Base-by-base conservation (phyloP, 2,113 vertebrate species). In the Ia io region DNA sequence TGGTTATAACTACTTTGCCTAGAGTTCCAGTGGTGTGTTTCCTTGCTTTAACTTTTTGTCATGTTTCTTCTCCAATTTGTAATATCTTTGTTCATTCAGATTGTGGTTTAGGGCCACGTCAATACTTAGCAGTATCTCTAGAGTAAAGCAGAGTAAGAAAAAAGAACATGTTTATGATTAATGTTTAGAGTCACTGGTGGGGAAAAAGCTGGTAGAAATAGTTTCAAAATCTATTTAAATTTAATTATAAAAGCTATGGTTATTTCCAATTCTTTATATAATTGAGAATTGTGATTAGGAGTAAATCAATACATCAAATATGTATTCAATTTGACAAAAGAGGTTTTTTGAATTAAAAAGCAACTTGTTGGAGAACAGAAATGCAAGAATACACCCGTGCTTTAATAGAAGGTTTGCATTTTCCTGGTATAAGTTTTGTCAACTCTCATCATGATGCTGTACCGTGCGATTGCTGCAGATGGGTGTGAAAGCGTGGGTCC, bases 401-500 rank as follows among this genome's bases (percentile, higher is more conserved):
- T 78, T 85, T n/a, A 28, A 5, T 1, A 2, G 22, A 32, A 40
- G 4, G 28, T 23, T 51, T 82, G 47, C 18, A 35, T 84, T 59
- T 25, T 35, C 53, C 44, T 5, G 1, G 18, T 9, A 2, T 25
- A 40, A 25, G 25, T 28, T 49, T 17, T 30, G 5, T 16, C 1
- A 12, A 82, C 9, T 47, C 6, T 2, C 1, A 28, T 47, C 13
- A 28, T 0, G 1, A 42, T 95, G 77, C 8, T 18, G 0, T 99
- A 99, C 99, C 98, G 99, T 99, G 95, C 99, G 98, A 94, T 99
- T 99, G 98, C 99, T 99, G 98, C 99, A 99, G 97, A 99, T 99
- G 0, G 99, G 99, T 56, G 99, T 99, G 98, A 99, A 99, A 0
- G 99, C 99, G 0, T 99, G 99, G 95, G 99, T 99, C 96, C 99